Percentiles rank a stretch among this genome's conserved stretches.
Evolutionary conservation across 2,797 vertebrate species (phyloP).

Genomic region (Eremophila alpestris): DNA sequence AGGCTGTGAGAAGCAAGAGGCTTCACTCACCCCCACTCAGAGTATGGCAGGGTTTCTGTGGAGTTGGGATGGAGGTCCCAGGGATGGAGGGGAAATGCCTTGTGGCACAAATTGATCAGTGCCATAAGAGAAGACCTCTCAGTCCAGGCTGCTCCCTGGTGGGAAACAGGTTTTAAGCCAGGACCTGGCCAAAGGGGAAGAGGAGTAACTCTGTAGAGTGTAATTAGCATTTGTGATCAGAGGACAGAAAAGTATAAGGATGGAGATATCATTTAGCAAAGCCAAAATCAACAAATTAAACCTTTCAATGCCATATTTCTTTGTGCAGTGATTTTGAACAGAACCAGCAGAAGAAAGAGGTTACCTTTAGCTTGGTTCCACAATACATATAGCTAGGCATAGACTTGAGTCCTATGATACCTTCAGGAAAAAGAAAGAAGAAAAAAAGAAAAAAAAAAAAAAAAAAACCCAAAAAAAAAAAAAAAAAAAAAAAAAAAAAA

Average conservation of each 20-base stretch:
- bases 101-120: not conserved
- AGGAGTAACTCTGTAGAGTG: not conserved
- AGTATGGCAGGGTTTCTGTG: not conserved
- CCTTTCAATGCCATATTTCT: not conserved
- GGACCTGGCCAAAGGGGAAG: not conserved
- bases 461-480: not conserved
- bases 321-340: not conserved
- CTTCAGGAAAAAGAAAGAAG: not conserved
- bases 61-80: not conserved
- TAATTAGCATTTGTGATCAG: not conserved
- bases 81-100: rapidly evolving
- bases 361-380: not conserved
- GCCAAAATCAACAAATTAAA: not conserved
- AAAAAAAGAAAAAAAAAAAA: not conserved
- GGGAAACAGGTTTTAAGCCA: slow-evolving; percentile 26
- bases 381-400: not conserved
- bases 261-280: not conserved
- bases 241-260: not conserved
- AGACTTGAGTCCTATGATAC: not conserved
- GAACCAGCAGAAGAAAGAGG: not conserved
- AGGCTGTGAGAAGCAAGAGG: not conserved
- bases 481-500: not conserved
- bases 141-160: not conserved
- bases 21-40: not conserved
- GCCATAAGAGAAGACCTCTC: not conserved